Base-by-base conservation (phyloP, 2,888 invertebrate species). In the Tenthredo amoena region DNA sequence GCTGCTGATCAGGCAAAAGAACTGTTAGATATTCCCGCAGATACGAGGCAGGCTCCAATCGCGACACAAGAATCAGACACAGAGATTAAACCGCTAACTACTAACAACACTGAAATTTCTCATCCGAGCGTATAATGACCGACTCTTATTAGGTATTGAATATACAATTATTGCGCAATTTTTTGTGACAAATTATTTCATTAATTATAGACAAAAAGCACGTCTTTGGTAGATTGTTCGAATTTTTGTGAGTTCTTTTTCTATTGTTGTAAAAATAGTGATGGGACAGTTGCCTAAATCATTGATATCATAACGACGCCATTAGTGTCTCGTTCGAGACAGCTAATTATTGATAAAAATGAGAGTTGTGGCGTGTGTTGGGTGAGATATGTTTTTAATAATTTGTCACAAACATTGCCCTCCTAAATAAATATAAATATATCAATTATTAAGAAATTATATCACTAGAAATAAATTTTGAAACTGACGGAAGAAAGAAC, bases 81-180 rank as follows among this genome's bases (percentile, higher is more conserved):
- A n/a, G 91, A 90, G 79, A 88, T 89, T 15, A 92, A 90, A 76
- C 87, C 89, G 4, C 85, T 88, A 18, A 87, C 87, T 9, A 74
- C 55, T 81, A 89, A 88, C 87, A 89, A 88, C 86, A 86, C 85
- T 43, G 91, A 91, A 83, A 91, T 87, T 86, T 89, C 87, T 72
- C 89, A 91, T 86, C 89, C 89, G 81, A 87, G 87, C 82, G 90
- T 90, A 90, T 92, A 93, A 92, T 90, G 89, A 88, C 90, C 84
- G 86, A 84, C 87, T 87, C 86, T 74, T 43, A 85, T 87, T 91
- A 91, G 90, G 86, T 85, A 81, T 86, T 86, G 87, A 86, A 86
- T 87, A 87, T 84, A 87, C 87, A 87, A 86, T 90, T 88, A 85
- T 87, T 86, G 85, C 88, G 87, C 87, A 87, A 87, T 77, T 87